Evolutionary conservation across 2,888 invertebrate genomes (phyloP), one percentile per base, ranked within the genome.

Genomic region (Xanthorhoe spadicearia): DNA sequence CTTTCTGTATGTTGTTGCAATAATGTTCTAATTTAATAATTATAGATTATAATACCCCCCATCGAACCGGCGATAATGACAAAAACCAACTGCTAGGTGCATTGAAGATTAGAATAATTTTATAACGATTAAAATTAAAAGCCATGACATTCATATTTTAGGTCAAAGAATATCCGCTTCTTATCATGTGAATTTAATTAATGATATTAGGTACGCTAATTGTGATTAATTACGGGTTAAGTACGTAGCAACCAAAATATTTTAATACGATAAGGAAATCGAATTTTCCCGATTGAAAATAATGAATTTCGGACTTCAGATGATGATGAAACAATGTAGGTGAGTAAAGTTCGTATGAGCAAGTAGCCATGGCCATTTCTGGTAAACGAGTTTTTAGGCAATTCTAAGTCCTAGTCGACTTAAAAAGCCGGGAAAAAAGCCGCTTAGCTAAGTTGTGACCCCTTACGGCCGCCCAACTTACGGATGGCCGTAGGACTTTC

Each of bases 131-230:
- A 13, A 13, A 13, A 13, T 3, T 13, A 13, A 10, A 43, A 13
- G 38, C 13, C 38, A 43, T 43, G 38, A 43, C 38, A 43, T 43
- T 43, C 13, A 13, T 4, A 43, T 43, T 38, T 43, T 13, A 43
- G 38, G 38, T 43, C 38, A 43, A 13, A 43, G 10, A 13, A 13
- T 48, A 48, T 48, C 8, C 48, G 48, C 15, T 17, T 48, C 48
- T 48, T 48, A 48, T 48, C 48, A 48, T 48, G 15, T 48, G 48
- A 7, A 17, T 48, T 48, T 17, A 48, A 43, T 43, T 13, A 43
- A 43, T 43, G 13, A 43, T 43, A 23, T 23, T 23, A 23, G 23
- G 23, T 43, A 43, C 13, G 38, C 13, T 43, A 13, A 43, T 13
- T 43, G 13, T 13, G 13, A 43, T 43, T 43, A 43, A 13, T 43